Conservation (phyloP, 2,113 vertebrate species). For the Chloropsis hardwickii region DNA sequence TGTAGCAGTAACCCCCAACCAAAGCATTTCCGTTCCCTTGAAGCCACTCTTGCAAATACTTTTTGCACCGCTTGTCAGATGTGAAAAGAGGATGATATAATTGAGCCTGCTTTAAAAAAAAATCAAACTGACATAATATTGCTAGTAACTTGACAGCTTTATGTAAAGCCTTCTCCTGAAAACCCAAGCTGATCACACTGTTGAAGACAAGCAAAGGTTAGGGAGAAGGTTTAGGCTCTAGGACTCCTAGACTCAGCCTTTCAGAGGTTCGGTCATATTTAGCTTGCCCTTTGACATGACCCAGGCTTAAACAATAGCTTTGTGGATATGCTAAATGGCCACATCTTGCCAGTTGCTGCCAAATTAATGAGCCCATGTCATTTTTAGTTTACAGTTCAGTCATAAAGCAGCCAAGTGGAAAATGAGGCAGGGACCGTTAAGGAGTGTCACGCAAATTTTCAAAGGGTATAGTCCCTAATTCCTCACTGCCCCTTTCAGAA, state of each 20-base stretch:
- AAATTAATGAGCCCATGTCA: slow-evolving; percentile 89
- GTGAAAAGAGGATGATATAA: slow-evolving; percentile 69
- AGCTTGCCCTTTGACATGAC: slow-evolving; percentile 83
- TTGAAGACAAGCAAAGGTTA: slow-evolving; percentile 60
- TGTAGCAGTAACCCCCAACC: not conserved
- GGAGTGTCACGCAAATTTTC: slow-evolving; percentile 68
- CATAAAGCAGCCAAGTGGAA: slow-evolving; percentile 83
- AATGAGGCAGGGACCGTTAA: slow-evolving; percentile 73
- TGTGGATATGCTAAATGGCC: slow-evolving; percentile 78
- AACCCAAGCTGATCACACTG: slow-evolving; percentile 58
- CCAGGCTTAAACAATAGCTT: slow-evolving; percentile 80
- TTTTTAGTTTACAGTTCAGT: slow-evolving; percentile 82
- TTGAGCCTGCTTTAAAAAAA: slow-evolving; percentile 60
- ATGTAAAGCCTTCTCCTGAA: slow-evolving; percentile 56
- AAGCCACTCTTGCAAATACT: not conserved
- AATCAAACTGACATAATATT: slow-evolving; percentile 70
- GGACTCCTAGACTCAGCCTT: slow-evolving; percentile 66
- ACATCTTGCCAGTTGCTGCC: slow-evolving; percentile 81
- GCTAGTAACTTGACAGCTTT: slow-evolving; percentile 71
- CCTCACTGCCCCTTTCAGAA: slow-evolving; percentile 58
- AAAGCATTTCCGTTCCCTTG: not conserved
- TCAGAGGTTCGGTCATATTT: slow-evolving; percentile 74
- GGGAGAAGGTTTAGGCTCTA: slow-evolving; percentile 65
- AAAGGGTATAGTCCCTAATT: slow-evolving; percentile 67
- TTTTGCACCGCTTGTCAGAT: slow-evolving; percentile 4